Evolutionary conservation across 2,797 vertebrate genomes (phyloP), one percentile per base, ranked within the genome.

Genomic region (Sebastiscus albofasciatus): DNA sequence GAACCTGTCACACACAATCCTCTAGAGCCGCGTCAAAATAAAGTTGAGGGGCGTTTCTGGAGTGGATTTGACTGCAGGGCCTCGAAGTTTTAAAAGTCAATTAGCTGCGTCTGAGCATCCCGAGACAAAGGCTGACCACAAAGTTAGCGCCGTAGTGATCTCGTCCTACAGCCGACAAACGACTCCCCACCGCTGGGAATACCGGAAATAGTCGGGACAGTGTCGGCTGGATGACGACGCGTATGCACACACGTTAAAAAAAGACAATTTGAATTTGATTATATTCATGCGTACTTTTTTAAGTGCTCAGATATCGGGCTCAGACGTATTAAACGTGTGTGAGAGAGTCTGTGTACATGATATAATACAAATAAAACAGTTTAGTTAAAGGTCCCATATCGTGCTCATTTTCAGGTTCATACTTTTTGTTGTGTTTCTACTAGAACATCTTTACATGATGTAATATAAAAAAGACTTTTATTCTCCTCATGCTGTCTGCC

Each of bases 1-100:
- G 86, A 95, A 94, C 94, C 94, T 96, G 95, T 95, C 95, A 94
- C 86, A 83, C 79, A 79, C 74, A 94, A 94, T 94, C 89, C 94
- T 95, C 95, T 78, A 85, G 95, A 94, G 95, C 70, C 89, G 14
- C 89, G 13, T 94, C 92, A 94, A 87, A 94, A 65, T 39, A n/a
- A 88, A 81, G 82, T 88, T 90, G 69, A 87, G 80, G 62, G 1
- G 62, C 68, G 56, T 90, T 88, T 91, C 89, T 91, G 82, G 88
- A 93, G 88, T 90, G 88, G 71, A 94, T 95, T 88, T 95, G 90
- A 95, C 95, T 95, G 93, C 93, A 91, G 94, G 93, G 91, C 92
- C 87, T 36, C 70, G 22, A 92, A 93, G 91, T 93, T 94, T 91
- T 88, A 89, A 85, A 87, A 91, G 91, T 90, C 86, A 94, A 94